Conservation (phyloP, 2,888 invertebrate genomes). For the Thymelicus acteon region DNA sequence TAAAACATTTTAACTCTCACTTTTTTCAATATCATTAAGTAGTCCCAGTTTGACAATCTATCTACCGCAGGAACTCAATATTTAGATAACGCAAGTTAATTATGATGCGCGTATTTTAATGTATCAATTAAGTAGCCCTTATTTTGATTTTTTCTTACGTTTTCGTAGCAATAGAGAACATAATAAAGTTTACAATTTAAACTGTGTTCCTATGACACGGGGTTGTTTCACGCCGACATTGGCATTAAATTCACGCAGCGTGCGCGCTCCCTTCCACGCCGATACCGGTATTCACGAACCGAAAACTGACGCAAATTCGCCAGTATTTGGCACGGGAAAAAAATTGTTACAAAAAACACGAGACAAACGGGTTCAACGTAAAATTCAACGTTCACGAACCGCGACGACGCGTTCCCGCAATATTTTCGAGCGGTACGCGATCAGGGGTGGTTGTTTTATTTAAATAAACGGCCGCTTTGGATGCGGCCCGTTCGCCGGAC, state of each 20-base stretch:
- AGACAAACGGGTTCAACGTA: slow-evolving; percentile 28
- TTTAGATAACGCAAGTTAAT: no score
- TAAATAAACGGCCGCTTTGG: slow-evolving; percentile 30
- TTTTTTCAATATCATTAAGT: neutral
- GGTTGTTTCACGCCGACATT: neutral
- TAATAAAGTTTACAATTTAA: no score
- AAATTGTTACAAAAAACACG: slow-evolving; percentile 35
- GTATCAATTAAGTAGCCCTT: no score
- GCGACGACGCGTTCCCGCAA: slow-evolving; percentile 25
- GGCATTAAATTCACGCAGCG: slow-evolving; percentile 8
- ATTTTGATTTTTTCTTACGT: no score
- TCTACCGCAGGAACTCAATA: no score
- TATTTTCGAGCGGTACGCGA: slow-evolving; percentile 35
- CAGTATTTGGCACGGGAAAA: slow-evolving; percentile 24
- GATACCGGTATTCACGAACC: slow-evolving; percentile 19
- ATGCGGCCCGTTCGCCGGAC: slow-evolving; percentile 15
- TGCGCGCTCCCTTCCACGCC: slow-evolving; percentile 5
- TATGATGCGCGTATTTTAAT: no score
- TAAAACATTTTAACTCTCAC: slow-evolving; percentile 8
- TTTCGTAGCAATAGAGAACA: no score
- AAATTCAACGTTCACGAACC: slow-evolving; percentile 31
- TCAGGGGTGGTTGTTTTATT: slow-evolving; percentile 29
- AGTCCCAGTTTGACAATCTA: no score
- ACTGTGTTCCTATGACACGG: no score
- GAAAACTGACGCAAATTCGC: slow-evolving; percentile 25